Evolutionary conservation across 2,888 invertebrate species (phyloP).

Genomic region (Ichneumon xanthorius): DNA sequence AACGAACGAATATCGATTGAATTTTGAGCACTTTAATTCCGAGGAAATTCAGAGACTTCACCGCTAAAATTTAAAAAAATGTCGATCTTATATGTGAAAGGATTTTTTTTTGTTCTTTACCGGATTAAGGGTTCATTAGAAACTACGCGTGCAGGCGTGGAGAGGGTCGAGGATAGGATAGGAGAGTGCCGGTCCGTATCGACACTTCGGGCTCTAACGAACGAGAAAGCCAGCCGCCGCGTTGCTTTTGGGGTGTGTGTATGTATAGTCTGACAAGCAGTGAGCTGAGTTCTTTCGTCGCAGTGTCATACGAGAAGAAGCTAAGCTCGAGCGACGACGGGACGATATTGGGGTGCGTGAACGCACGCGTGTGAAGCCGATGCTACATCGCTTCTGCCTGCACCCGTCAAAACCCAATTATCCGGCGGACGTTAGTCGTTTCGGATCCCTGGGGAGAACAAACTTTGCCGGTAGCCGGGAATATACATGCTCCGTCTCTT

Average conservation of each 20-base stretch:
- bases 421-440: constrained; percentile 75
- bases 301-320: constrained; percentile 62
- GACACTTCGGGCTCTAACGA: constrained; percentile 33
- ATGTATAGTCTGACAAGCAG: constrained; percentile 47
- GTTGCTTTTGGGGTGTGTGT: constrained; percentile 3
- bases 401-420: constrained; percentile 82
- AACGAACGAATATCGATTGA: not conserved
- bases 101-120: not conserved
- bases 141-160: not conserved
- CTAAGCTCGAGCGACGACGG: constrained; percentile 66
- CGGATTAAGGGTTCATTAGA: constrained; percentile 21
- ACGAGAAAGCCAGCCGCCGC: constrained; percentile 33
- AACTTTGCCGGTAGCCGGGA: constrained; percentile 40
- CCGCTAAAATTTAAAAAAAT: not conserved
- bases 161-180: constrained; percentile 22
- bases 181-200: constrained; percentile 17
- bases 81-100: not conserved
- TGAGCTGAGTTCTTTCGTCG: constrained; percentile 48
- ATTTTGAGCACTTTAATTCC: not conserved
- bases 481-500: constrained; percentile 19
- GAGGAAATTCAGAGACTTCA: not conserved
- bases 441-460: constrained; percentile 68
- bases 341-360: constrained; percentile 53
- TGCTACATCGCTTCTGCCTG: constrained; percentile 49
- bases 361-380: constrained; percentile 60